Evolutionary conservation across 2,113 vertebrate species (phyloP), one percentile per base, ranked within the genome.

Genomic region (Triplophysa siluroides): DNA sequence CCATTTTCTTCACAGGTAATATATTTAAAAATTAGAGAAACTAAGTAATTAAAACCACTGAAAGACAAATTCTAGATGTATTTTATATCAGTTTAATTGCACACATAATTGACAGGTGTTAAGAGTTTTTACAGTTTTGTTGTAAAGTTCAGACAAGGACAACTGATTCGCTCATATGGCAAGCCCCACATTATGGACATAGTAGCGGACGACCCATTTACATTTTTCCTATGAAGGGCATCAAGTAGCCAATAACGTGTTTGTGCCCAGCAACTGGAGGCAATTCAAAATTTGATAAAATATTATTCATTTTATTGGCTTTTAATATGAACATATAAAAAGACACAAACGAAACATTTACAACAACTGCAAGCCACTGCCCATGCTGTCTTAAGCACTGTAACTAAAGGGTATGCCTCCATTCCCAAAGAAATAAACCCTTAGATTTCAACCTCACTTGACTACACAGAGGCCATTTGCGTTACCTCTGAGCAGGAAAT

Each of bases 251-350:
- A 83, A 60, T 75, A 65, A 75, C 12, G 69, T 26, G 18, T 85
- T 82, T 84, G 85, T 81, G 47, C 80, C 86, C 83, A 92, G 91
- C 92, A 91, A 90, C 79, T 90, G 87, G 89, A 92, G 89, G 89
- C 91, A 83, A 93, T 90, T 92, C 87, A 87, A 88, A 91, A 89
- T 89, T 90, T 93, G 90, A 92, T 93, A 93, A 94, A 93, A 94
- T 94, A 94, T 93, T 90, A 92, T 92, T 92, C 87, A 88, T 92
- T 92, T 92, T 92, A 92, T 93, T 92, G 91, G 91, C 88, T 92
- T 92, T 92, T 92, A 92, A 92, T 93, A 93, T 91, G 92, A 93
- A 93, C 92, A 94, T 92, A 89, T 92, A 93, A 92, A 93, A 93
- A 86, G 84, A 90, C 75, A 91, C 86, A 82, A 91, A 90, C 90